Evolutionary conservation across 1,140 invertebrate genomes (phyloP), one percentile per base, ranked within the genome.

Genomic region (Pararge aegeria): DNA sequence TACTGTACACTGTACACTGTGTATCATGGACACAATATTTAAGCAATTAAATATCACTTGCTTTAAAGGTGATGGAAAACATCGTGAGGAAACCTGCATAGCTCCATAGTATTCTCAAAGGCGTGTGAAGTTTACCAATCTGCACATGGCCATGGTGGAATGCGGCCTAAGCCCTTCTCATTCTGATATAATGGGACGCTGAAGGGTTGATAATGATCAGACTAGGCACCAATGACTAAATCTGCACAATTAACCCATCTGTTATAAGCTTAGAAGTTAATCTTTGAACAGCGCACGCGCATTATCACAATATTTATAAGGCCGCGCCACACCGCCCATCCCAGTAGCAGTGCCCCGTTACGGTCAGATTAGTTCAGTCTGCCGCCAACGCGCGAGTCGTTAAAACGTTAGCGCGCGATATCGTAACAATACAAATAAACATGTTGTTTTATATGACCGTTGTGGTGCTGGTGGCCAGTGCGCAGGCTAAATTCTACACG

Each of bases 231-330:
- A n/a, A n/a, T n/a, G n/a, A n/a, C n/a, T 24, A 7, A 24, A 7
- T 24, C 24, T 4, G 7, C 24, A 24, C 18, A 6, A 48, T 34
- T 16, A 9, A 18, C 16, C 19, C 5, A n/a, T 21, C 30, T 34
- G 38, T 16, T 42, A 42, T 1, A 16, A 30, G 51, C 49, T 16
- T 42, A 42, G 0, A 16, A 30, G 51, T 51, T 74, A 75, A 46
- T 83, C 79, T 83, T 78, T 86, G 81, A 75, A 70, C 73, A 75
- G 80, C 83, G 78, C 73, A 27, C 18, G 68, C 74, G 83, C 81
- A 82, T 78, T 70, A 77, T 76, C 64, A 68, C 67, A 70, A 72
- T 76, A 54, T 54, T 30, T 56, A 52, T 80, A 78, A 83, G 75
- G 83, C 77, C 80, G 70, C 50, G 46, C 40, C 59, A 66, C 74